Base-by-base conservation (phyloP, 2,797 vertebrate species). In the Myripristis murdjan region DNA sequence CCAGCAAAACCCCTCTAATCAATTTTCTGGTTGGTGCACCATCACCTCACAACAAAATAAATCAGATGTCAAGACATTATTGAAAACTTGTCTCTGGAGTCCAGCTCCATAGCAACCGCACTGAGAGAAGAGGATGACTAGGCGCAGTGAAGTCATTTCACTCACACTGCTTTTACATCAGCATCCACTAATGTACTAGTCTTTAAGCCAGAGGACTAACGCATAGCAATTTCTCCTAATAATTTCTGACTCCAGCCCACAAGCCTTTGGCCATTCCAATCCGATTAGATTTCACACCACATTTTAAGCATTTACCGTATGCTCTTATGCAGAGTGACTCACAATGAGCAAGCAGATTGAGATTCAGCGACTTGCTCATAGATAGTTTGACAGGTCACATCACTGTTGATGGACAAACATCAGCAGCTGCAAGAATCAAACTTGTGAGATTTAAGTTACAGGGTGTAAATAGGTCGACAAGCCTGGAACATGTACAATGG, bases 81-180 rank as follows among this genome's bases (percentile, higher is more conserved):
- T 20, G 39, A 70, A 62, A 59, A 51, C 58, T 14, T 81, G 66
- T 82, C 67, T 66, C 51, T 56, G 14, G 48, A 75, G 60, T 60
- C 74, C 46, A 58, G 69, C 43, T 59, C 79, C 70, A 84, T 81
- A 46, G 87, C 81, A 86, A 89, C 83, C 0, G 63, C 64, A 52
- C 53, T 14, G 55, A 73, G 39, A 68, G 70, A 69, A 67, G 52
- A 64, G 58, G 59, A 58, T 75, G 81, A 83, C 70, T 78, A 76
- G 86, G 75, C 39, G 73, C 54, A 55, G 58, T 28, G 41, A 70
- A 24, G 71, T 66, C 15, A 57, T 61, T 37, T 67, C 73, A 20
- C 26, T 64, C 44, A 11, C 41, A 5, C 46, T 14, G 60, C 56
- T 74, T 76, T 61, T 66, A 52, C 57, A 73, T 39, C 39, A 52